phyloP scores from a whole-genome alignment of 23 tunicate genomes.

The Trididemnum clinides region DNA sequence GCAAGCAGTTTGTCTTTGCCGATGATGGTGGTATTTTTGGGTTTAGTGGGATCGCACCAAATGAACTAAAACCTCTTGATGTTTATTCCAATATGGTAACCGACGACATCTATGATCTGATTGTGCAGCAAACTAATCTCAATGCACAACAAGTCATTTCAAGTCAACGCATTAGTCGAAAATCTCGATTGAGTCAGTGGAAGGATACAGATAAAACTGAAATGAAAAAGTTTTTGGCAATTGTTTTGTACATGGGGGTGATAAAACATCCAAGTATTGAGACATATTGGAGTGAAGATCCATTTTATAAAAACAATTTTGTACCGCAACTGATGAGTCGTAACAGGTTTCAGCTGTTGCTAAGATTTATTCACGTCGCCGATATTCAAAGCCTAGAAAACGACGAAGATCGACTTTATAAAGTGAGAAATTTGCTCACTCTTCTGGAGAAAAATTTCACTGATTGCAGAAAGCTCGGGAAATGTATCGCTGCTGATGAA shows the following conservation, averaged over 20 bases:
- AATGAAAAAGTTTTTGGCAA: neutral
- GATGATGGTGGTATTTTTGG: neutral
- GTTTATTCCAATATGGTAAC: neutral
- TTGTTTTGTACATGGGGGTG: neutral
- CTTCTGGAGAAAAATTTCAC: neutral
- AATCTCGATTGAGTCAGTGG: conserved; percentile 2
- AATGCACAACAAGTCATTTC: neutral
- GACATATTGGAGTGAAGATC: neutral
- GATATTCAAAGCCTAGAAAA: neutral
- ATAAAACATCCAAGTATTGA: neutral
- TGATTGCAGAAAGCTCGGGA: neutral
- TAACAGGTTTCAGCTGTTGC: neutral
- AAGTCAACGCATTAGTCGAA: neutral
- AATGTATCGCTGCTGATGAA: neutral
- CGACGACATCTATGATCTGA: neutral
- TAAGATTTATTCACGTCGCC: neutral
- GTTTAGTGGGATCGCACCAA: neutral
- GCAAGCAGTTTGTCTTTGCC: neutral
- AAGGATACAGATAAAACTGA: neutral
- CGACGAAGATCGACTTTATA: neutral
- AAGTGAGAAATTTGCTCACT: neutral
- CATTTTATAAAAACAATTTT: neutral
- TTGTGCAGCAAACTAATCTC: neutral
- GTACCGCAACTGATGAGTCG: neutral
- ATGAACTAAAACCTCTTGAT: neutral